Percentiles rank a stretch among this genome's conserved stretches.
Evolutionary conservation across 2,888 invertebrate species (phyloP).

Genomic region (Formica aserva): DNA sequence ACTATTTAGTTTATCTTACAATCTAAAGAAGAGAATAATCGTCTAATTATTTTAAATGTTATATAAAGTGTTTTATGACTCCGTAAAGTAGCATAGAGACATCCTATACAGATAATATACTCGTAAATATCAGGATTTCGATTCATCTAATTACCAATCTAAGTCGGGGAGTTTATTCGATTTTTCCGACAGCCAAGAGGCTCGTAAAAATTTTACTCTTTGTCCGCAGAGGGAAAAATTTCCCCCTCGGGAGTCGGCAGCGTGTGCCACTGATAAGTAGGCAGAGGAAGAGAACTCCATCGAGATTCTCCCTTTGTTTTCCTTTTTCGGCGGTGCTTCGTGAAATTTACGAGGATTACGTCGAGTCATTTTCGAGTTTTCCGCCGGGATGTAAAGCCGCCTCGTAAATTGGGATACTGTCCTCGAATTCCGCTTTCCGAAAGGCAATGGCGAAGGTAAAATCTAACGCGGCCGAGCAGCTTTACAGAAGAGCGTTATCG

Average conservation of each 20-base stretch:
- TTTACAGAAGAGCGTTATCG: conserved; percentile 9
- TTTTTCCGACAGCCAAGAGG: conserved; percentile 2
- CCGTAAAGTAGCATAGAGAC: background rate
- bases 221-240: conserved; percentile 37
- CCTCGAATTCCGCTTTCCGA: conserved; percentile 45
- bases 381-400: conserved; percentile 63
- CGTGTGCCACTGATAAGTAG: conserved; percentile 55
- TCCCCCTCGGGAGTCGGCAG: conserved; percentile 17
- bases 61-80: background rate
- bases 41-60: background rate
- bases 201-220: conserved; percentile 53
- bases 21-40: background rate
- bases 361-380: conserved; percentile 72
- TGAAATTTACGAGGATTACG: conserved; percentile 67
- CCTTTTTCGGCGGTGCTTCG: conserved; percentile 39
- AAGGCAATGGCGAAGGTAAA: conserved; percentile 30
- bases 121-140: background rate
- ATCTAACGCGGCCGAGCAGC: background rate
- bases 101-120: background rate
- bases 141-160: conserved; percentile 27
- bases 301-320: conserved; percentile 33
- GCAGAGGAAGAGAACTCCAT: conserved; percentile 29
- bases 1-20: background rate
- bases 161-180: conserved; percentile 27
- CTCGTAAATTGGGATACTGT: conserved; percentile 70